Percentiles rank a stretch among this genome's conserved stretches.
These are phyloP conservation scores for Halichoeres trimaculatus DNA, from an alignment of 2,113 vertebrate genomes.

Conservation along the genomic window DNA sequence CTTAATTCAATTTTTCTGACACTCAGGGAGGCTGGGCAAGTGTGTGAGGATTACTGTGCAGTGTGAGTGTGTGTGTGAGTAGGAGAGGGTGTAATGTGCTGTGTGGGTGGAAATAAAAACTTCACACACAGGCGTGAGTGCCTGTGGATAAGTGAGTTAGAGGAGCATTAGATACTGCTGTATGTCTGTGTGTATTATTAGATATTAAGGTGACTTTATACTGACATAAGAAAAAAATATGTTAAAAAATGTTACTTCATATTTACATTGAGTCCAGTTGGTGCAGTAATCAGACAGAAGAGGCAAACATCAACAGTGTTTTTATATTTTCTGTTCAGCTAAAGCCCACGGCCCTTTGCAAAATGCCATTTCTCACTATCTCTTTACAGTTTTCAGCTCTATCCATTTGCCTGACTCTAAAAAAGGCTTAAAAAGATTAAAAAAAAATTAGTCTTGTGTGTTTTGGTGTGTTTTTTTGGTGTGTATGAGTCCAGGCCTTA, in stretches of 20 bases:
- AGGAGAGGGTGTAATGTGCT: conserved; percentile 33
- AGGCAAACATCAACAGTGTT: no score
- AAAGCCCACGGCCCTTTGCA: no score
- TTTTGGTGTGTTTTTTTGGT: background rate
- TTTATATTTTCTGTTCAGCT: no score
- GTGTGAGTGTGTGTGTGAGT: conserved; percentile 27
- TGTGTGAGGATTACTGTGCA: background rate
- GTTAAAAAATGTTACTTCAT: no score
- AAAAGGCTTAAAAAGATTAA: no score
- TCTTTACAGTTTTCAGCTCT: no score
- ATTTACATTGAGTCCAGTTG: no score
- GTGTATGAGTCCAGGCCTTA: conserved; percentile 74
- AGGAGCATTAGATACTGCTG: conserved; percentile 50
- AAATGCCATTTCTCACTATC: no score
- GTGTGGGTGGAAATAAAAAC: conserved; percentile 51
- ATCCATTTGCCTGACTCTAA: no score
- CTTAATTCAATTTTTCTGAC: conserved; percentile 49
- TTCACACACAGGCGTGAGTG: conserved; percentile 39
- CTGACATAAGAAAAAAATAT: background rate
- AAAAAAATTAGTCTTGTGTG: background rate
- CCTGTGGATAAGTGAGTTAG: conserved; percentile 60
- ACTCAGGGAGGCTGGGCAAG: conserved; percentile 33
- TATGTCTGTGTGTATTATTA: conserved; percentile 3
- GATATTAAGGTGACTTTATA: background rate
- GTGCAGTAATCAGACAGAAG: no score